Conservation (phyloP, 2,113 vertebrate species). For the Sphaerodactylus townsendi region DNA sequence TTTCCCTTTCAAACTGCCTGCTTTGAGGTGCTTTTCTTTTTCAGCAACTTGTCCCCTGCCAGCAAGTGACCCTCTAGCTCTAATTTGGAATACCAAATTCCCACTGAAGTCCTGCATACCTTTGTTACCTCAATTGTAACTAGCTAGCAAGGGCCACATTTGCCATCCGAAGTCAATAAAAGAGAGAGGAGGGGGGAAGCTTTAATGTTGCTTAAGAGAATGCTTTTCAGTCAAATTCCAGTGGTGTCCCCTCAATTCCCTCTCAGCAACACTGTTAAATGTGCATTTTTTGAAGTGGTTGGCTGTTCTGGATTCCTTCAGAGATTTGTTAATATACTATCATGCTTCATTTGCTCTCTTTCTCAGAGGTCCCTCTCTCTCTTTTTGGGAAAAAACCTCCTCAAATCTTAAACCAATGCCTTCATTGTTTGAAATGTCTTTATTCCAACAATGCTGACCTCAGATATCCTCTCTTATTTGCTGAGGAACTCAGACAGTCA, state of each 20-base stretch:
- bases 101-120: conserved; percentile 27
- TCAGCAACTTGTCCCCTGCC: background rate
- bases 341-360: conserved; percentile 77
- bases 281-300: conserved; percentile 58
- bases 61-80: conserved; percentile 29
- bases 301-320: conserved; percentile 60
- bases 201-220: conserved; percentile 48
- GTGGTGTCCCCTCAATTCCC: conserved; percentile 39
- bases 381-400: conserved; percentile 57
- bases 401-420: conserved; percentile 75
- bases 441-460: conserved; percentile 82
- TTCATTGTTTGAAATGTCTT: conserved; percentile 81
- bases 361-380: conserved; percentile 60
- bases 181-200: conserved; percentile 22
- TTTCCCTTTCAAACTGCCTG: background rate
- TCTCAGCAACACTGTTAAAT: conserved; percentile 58
- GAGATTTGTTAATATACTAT: conserved; percentile 67
- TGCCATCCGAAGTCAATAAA: conserved; percentile 53
- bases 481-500: conserved; percentile 74
- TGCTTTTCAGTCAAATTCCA: conserved; percentile 42
- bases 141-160: background rate
- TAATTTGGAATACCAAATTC: background rate
- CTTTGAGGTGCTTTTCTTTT: background rate
- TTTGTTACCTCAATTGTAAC: conserved; percentile 24
- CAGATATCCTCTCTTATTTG: conserved; percentile 81